Base-by-base conservation (phyloP, 1,140 invertebrate genomes). In the Atopsyche davidsoni region DNA sequence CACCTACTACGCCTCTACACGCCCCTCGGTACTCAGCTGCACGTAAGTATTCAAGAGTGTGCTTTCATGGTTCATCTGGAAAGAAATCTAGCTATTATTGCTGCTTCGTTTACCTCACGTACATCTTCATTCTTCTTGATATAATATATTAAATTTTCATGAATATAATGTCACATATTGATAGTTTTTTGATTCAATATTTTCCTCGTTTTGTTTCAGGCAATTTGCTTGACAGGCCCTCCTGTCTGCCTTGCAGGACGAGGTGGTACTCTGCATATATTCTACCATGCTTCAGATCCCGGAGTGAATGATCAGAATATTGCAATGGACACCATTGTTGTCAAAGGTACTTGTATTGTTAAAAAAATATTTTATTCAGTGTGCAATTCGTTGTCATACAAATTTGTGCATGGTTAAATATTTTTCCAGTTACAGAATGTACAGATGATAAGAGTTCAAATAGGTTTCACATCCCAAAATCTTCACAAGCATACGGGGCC, bases 1-100 rank as follows among this genome's bases (percentile, higher is more conserved):
- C 72, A 86, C 48, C 79, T 85, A 52, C 64, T 98, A 10, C 72
- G 92, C 23, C 64, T 97, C n/a, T 95, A 87, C 64, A 87, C 85
- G 4, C 70, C 88, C 4, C 81, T 85, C 65, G 94, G 94, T 13
- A 82, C 87, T 1, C 94, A 98, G 69, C 78, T 83, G 65, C 85
- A 90, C 67, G 76, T 75, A 36, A 46, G 32, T 18, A n/a, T n/a
- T n/a, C n/a, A n/a, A n/a, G n/a, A n/a, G n/a, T n/a, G n/a, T n/a
- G n/a, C n/a, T n/a, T n/a, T n/a, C n/a, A 28, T 28, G 25, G 13
- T 13, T 7, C 25, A 28, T 28, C 25, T 9, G 25, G 13, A 28
- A 9, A 28, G 13, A 9, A 28, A 28, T 28, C 25, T 28, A 28
- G 25, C 13, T 28, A 9, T 28, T 28, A 9, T 9, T 9, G 25